Conservation (phyloP, 1,140 invertebrate genomes). For the Heliconius nattereri region DNA sequence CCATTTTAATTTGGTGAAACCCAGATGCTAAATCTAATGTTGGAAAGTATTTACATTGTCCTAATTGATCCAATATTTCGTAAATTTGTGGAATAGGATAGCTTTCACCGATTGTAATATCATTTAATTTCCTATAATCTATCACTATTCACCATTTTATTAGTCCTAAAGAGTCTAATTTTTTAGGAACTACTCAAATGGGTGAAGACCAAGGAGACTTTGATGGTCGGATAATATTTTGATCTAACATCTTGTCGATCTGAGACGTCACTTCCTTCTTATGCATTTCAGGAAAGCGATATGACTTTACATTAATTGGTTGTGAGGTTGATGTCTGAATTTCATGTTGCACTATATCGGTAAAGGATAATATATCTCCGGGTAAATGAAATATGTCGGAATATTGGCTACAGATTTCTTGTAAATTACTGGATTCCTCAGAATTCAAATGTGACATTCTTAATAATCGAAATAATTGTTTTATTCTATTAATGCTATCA, state of each 20-base stretch:
- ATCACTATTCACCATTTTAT: slow-evolving; percentile 15
- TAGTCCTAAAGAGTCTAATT: slow-evolving; percentile 2
- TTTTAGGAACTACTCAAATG: slow-evolving; percentile 2
- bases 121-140: slow-evolving; percentile 7
- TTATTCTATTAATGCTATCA: no score
- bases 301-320: slow-evolving; percentile 43
- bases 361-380: slow-evolving; percentile 38
- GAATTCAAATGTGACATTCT: slow-evolving; percentile 15
- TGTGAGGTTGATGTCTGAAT: slow-evolving; percentile 34
- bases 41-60: no score
- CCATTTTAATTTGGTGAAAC: no score
- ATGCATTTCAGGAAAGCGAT: slow-evolving; percentile 44
- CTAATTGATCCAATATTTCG: no score
- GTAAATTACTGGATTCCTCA: slow-evolving; percentile 11
- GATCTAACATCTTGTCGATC: slow-evolving; percentile 44
- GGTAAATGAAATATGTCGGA: slow-evolving; percentile 27
- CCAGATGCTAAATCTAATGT: no score
- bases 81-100: no score
- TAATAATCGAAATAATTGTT: background rate
- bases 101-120: no score
- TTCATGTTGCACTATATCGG: slow-evolving; percentile 35
- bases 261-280: slow-evolving; percentile 44
- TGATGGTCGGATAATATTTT: slow-evolving; percentile 22
- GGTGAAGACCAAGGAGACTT: slow-evolving; percentile 6
- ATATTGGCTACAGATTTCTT: slow-evolving; percentile 19